These are phyloP conservation scores for Pyrochroa serraticornis DNA, from an alignment of 2,888 invertebrate genomes.

Conservation along the genomic window DNA sequence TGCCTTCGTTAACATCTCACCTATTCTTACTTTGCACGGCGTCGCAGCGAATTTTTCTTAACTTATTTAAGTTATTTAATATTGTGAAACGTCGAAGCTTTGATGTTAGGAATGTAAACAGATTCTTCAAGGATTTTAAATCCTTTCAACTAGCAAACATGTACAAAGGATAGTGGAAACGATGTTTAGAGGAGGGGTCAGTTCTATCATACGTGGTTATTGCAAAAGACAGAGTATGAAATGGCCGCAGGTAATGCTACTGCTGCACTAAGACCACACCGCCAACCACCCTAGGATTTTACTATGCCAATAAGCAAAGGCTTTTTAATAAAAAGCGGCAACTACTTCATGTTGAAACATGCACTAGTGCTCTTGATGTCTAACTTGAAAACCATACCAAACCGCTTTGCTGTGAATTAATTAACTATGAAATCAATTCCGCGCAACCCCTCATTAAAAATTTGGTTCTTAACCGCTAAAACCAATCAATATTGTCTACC, in stretches of 20 bases:
- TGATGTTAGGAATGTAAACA: conserved; percentile 9
- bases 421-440: conserved; percentile 17
- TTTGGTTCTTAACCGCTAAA: conserved; percentile 10
- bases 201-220: conserved; percentile 14
- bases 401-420: conserved; percentile 7
- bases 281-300: conserved; percentile 8
- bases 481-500: not conserved
- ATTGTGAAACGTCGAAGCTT: conserved; percentile 4
- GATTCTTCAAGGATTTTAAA: conserved; percentile 5
- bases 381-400: too few relatives aligned
- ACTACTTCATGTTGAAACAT: not conserved
- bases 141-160: conserved; percentile 28
- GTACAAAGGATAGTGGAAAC: conserved; percentile 25
- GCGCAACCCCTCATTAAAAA: conserved; percentile 15
- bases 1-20: not conserved
- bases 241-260: conserved; percentile 12
- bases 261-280: conserved; percentile 22
- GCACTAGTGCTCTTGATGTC: not conserved
- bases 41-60: not conserved
- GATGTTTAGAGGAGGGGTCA: conserved; percentile 15
- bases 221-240: conserved; percentile 19
- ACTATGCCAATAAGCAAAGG: conserved; percentile 5
- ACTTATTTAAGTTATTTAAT: not conserved
- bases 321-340: not conserved
- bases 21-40: not conserved